Evolutionary conservation across 2,797 vertebrate species (phyloP).

Genomic region (Ctenopoma kingsleyae): DNA sequence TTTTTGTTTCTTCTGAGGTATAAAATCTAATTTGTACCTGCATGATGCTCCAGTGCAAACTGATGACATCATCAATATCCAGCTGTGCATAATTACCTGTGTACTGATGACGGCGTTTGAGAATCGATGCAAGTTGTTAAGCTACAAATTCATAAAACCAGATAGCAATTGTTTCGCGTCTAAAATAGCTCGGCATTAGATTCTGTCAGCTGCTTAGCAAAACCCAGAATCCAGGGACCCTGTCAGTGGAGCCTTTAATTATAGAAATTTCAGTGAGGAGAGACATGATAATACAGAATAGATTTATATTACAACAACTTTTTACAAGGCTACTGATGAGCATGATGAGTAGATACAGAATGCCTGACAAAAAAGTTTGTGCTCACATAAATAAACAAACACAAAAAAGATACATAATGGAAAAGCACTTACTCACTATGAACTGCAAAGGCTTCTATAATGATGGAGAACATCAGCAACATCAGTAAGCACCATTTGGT

Average conservation of each 20-base stretch:
- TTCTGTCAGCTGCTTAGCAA: conserved; percentile 42
- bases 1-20: conserved; percentile 43
- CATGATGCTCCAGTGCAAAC: conserved; percentile 32
- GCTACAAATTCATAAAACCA: conserved; percentile 51
- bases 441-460: conserved; percentile 31
- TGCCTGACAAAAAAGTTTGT: conserved; percentile 28
- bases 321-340: conserved; percentile 16
- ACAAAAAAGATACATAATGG: conserved; percentile 21
- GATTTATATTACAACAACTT: conserved; percentile 27
- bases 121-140: conserved; percentile 52
- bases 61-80: conserved; percentile 71
- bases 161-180: conserved; percentile 32
- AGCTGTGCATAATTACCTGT: conserved; percentile 62
- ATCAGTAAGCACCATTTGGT: conserved; percentile 23
- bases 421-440: conserved; percentile 43
- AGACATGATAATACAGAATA: conserved; percentile 16
- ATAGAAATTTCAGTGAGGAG: neutral
- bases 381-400: conserved; percentile 19
- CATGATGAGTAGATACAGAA: conserved; percentile 17
- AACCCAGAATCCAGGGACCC: conserved; percentile 8
- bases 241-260: conserved; percentile 15
- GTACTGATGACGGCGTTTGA: conserved; percentile 22
- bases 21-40: conserved; percentile 56
- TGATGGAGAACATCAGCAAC: conserved; percentile 16
- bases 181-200: conserved; percentile 42